Evolutionary conservation across 2,113 vertebrate genomes (phyloP).

Genomic region (Syrrhaptes paradoxus): DNA sequence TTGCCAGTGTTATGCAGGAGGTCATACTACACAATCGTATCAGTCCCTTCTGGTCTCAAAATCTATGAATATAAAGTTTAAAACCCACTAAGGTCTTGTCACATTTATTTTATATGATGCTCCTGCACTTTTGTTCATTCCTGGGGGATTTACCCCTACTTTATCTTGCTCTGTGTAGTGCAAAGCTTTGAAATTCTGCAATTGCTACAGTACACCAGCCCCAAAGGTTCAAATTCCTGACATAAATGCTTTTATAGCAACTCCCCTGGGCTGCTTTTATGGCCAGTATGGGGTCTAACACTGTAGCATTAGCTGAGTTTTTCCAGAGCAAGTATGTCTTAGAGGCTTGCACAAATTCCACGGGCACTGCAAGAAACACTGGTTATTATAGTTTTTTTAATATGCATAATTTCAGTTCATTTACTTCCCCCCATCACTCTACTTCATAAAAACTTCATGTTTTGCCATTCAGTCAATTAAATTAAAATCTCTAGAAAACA

Average conservation of each 20-base stretch:
- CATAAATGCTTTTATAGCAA: not conserved
- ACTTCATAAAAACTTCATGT: not conserved
- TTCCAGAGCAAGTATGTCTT: not conserved
- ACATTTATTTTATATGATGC: not conserved
- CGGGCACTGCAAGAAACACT: not conserved
- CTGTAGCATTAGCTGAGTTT: not conserved
- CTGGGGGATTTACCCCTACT: not conserved
- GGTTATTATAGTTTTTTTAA: conserved; percentile 19
- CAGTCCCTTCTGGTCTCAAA: not conserved
- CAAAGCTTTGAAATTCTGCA: not conserved
- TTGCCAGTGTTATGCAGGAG: not conserved
- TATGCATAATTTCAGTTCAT: not conserved
- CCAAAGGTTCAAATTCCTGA: not conserved
- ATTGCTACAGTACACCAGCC: not conserved
- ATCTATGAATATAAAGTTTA: not conserved
- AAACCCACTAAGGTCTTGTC: not conserved
- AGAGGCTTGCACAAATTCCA: not conserved
- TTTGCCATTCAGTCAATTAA: not conserved
- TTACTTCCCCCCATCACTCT: not conserved
- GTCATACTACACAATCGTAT: not conserved
- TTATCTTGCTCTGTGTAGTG: not conserved
- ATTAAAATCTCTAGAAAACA: not conserved
- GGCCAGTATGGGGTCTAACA: not conserved
- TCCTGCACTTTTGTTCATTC: not conserved
- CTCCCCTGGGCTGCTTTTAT: not conserved